These are phyloP conservation scores for Nymphicus hollandicus DNA, from an alignment of 2,113 vertebrate genomes.

Conservation along the genomic window DNA sequence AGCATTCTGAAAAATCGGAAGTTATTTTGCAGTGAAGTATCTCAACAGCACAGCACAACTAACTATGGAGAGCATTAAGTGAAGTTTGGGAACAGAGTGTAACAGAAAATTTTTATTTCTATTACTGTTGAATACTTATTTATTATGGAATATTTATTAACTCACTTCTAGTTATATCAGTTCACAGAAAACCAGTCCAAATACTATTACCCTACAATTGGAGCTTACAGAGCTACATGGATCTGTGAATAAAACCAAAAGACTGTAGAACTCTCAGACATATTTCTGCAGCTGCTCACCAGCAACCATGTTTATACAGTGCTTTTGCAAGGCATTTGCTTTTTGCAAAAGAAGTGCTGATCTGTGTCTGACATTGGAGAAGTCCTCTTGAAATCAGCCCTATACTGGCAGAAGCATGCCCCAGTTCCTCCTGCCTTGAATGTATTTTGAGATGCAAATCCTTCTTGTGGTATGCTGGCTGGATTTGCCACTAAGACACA, in stretches of 20 bases:
- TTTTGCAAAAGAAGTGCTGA: neutral
- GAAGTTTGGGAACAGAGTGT: slow-evolving; percentile 4
- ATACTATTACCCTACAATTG: neutral
- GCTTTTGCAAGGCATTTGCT: neutral
- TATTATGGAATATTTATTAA: slow-evolving; percentile 28
- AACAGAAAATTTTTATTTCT: slow-evolving; percentile 24
- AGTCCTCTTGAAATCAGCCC: neutral
- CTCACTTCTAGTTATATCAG: neutral
- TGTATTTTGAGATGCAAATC: neutral
- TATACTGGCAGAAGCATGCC: accelerated
- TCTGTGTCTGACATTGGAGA: neutral
- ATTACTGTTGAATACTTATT: neutral
- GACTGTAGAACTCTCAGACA: neutral
- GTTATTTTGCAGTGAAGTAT: neutral
- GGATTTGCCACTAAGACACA: neutral
- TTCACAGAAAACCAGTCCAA: slow-evolving; percentile 6
- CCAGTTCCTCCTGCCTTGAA: neutral
- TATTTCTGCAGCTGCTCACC: neutral
- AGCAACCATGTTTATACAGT: neutral
- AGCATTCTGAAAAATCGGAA: neutral
- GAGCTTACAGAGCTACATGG: neutral
- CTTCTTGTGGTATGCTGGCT: neutral
- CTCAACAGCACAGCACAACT: neutral
- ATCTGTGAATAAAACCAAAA: neutral
- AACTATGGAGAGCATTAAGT: neutral